Percentiles rank a stretch among this genome's conserved stretches.
Conservation (phyloP, 2,797 vertebrate genomes). For the Fundulus diaphanus region DNA sequence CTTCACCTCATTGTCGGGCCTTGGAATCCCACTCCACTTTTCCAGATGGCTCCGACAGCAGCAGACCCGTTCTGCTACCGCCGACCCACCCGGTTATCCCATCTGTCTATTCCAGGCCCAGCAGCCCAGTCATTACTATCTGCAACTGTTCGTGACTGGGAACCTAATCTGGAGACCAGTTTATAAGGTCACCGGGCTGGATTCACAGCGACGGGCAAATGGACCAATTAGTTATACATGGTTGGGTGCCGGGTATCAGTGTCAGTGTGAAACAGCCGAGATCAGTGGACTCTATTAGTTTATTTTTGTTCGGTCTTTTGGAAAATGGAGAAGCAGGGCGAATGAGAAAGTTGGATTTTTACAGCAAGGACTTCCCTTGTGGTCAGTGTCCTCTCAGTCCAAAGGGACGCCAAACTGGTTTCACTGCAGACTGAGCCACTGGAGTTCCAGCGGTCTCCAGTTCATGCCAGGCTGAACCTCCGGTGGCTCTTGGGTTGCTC, state of each 20-base stretch:
- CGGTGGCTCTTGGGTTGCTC: too few species aligned
- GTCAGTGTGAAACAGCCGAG: not conserved
- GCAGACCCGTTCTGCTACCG: conserved; percentile 73
- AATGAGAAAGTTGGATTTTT: too few species aligned
- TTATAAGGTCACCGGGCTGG: conserved; percentile 52
- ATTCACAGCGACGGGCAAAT: conserved; percentile 45
- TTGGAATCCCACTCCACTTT: conserved; percentile 75
- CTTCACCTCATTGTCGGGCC: conserved; percentile 79
- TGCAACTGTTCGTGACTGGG: conserved; percentile 60
- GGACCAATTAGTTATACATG: conserved; percentile 65
- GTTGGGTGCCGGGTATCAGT: conserved; percentile 19
- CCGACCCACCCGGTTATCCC: conserved; percentile 73
- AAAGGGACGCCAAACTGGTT: too few species aligned
- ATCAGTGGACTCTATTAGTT: not conserved
- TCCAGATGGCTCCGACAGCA: conserved; percentile 80
- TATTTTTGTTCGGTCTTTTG: conserved; percentile 1
- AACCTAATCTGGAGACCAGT: conserved; percentile 73
- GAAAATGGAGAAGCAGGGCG: too few species aligned
- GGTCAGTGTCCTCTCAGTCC: too few species aligned
- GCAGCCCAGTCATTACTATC: conserved; percentile 60
- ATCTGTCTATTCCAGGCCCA: conserved; percentile 57
- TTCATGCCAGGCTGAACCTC: too few species aligned
- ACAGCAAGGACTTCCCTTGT: too few species aligned
- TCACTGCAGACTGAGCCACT: too few species aligned
- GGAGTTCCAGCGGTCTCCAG: too few species aligned